Evolutionary conservation across 2,113 vertebrate genomes (phyloP), one percentile per base, ranked within the genome.

Genomic region (Ictalurus furcatus): DNA sequence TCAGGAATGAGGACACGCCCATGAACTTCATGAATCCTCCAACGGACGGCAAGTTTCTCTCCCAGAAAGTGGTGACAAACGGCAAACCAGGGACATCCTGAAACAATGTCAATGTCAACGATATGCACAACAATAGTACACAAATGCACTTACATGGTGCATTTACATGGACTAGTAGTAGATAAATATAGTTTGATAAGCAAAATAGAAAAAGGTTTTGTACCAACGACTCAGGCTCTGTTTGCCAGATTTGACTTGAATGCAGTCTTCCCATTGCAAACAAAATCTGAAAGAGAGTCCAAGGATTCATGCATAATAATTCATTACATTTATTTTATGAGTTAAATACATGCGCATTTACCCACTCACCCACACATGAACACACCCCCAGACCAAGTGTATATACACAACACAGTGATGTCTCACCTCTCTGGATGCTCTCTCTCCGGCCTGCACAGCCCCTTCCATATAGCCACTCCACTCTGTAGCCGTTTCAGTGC

Each of bases 381-480:
- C 28, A 81, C 25, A 28, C 4, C 21, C 19, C 23, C 44, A 76
- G 12, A 52, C 23, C 21, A 37, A 37, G 12, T 16, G 28, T 65
- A 81, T 52, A 85, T 0, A 30, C 17, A 52, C 17, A 52, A 30
- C 54, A 6, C 61, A 28, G 61, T 85, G 85, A n/a, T 30, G 84
- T 74, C 91, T 82, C 95, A 99, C 98, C 98, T 99, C 98, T 95
- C 98, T 94, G 92, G 96, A 96, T 1, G 98, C 98, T 92, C 98
- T 96, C 91, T 99, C 98, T 73, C 98, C 98, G 14, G 98, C 98
- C 93, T 99, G 96, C 8, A 99, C 96, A 0, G 98, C 98, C 0
- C 98, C 98, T 69, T 99, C 98, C 97, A 99, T 99, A 94, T 99
- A 99, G 4, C 98, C 98, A 0, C 98, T 99, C 98, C 98, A 99